phyloP scores from a whole-genome alignment of 23 tunicate genomes.

The Oikopleura dioica region DNA sequence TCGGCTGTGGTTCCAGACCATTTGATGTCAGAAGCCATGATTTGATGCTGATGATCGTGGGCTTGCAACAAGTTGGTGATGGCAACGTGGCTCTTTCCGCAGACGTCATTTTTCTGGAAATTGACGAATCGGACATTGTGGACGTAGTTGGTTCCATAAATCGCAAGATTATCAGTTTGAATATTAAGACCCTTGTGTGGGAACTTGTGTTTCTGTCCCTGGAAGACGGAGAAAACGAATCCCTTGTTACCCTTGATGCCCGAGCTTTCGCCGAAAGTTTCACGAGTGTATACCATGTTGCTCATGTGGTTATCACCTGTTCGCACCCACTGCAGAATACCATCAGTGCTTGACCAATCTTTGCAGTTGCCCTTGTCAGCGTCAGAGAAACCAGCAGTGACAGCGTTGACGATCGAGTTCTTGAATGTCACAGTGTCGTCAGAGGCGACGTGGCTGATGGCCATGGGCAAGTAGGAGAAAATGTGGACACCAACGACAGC shows the following conservation, averaged over 20 bases:
- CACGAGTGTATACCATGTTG: background rate
- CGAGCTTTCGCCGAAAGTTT: background rate
- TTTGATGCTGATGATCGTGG: constrained; percentile 11
- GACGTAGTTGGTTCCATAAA: background rate
- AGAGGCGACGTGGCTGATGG: background rate
- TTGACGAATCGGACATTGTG: background rate
- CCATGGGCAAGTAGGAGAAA: background rate
- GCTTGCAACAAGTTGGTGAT: background rate
- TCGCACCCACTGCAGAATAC: background rate
- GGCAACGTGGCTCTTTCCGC: background rate
- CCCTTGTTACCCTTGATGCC: background rate
- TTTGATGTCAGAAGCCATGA: background rate
- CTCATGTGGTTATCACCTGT: background rate
- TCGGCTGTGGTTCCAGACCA: background rate
- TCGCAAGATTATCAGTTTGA: background rate
- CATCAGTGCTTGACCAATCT: background rate
- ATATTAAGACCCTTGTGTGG: background rate
- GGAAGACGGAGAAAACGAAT: background rate
- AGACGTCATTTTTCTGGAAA: background rate
- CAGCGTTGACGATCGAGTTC: background rate
- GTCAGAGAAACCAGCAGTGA: background rate
- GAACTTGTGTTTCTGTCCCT: constrained; percentile 10
- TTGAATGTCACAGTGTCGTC: background rate
- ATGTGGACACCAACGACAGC: background rate
- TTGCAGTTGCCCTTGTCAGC: background rate